Evolutionary conservation across 2,797 vertebrate species (phyloP).

Genomic region (Oryzias dopingdopingensis): DNA sequence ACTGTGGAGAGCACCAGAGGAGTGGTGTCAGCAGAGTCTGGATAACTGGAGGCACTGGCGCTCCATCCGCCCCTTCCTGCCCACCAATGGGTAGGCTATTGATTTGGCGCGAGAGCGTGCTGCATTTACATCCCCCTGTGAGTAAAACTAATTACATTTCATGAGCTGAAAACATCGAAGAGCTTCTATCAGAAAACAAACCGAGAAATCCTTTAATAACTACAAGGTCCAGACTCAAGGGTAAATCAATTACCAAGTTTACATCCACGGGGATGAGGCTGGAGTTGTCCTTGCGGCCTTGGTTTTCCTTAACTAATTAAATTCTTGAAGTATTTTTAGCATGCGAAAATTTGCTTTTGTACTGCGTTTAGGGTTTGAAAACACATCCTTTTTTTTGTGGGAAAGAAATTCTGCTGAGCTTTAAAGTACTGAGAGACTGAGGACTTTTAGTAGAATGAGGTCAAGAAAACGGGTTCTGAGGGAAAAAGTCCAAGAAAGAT

Average conservation of each 20-base stretch:
- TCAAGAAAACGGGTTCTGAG: too few species aligned
- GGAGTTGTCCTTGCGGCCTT: constrained; percentile 44
- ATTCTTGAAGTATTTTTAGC: too few species aligned
- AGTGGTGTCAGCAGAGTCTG: background rate
- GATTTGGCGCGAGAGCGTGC: constrained; percentile 38
- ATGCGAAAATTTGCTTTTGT: too few species aligned
- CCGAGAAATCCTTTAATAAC: constrained; percentile 55
- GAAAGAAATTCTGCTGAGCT: too few species aligned
- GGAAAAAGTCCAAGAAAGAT: too few species aligned
- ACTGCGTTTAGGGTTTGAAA: too few species aligned
- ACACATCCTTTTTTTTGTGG: too few species aligned
- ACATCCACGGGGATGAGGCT: constrained; percentile 32
- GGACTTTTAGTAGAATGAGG: too few species aligned
- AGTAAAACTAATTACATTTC: constrained; percentile 66
- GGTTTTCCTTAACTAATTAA: background rate
- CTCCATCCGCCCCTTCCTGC: constrained; percentile 6
- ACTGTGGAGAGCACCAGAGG: background rate
- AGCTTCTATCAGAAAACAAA: constrained; percentile 50
- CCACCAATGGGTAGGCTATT: constrained; percentile 16
- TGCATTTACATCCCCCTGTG: constrained; percentile 54
- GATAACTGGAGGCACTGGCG: background rate
- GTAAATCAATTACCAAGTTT: constrained; percentile 70
- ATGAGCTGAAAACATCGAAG: constrained; percentile 59
- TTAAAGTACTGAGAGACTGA: too few species aligned
- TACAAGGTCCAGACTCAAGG: constrained; percentile 48